Evolutionary conservation across 2,888 invertebrate genomes (phyloP).

Genomic region (Dendrolimus houi): DNA sequence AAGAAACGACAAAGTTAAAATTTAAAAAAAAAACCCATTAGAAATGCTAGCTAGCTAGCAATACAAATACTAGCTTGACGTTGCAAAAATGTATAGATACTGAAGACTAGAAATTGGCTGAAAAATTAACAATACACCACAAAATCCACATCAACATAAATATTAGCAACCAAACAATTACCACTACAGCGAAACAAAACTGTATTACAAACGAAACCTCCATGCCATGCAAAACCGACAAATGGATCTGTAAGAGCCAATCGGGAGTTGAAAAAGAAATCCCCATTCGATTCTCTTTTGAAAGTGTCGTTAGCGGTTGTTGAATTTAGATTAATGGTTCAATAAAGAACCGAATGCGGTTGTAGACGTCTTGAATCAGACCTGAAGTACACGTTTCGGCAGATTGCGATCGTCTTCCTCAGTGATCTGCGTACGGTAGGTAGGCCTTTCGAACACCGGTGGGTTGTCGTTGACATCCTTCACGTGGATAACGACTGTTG

Average conservation of each 20-base stretch:
- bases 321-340: constrained; percentile 19
- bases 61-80: too few relatives aligned
- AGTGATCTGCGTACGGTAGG: constrained; percentile 96
- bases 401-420: constrained; percentile 96
- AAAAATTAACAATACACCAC: too few relatives aligned
- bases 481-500: constrained; percentile 96
- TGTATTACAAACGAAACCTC: constrained; percentile 46
- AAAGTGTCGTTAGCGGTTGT: constrained; percentile 14
- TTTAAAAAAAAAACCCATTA: too few relatives aligned
- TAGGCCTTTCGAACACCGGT: constrained; percentile 95
- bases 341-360: constrained; percentile 37
- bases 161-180: constrained; percentile 45
- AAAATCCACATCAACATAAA: constrained; percentile 23
- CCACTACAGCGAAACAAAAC: constrained; percentile 39
- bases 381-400: constrained; percentile 95
- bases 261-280: constrained; percentile 21
- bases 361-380: constrained; percentile 78
- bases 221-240: constrained; percentile 64
- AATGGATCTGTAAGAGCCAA: constrained; percentile 28
- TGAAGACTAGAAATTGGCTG: not conserved
- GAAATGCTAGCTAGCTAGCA: too few relatives aligned
- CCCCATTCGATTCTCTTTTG: constrained; percentile 44
- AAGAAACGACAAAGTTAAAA: too few relatives aligned
- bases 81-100: not conserved
- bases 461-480: constrained; percentile 99